These are phyloP conservation scores for Dermatemys mawii DNA, from an alignment of 2,113 vertebrate genomes.

Conservation along the genomic window DNA sequence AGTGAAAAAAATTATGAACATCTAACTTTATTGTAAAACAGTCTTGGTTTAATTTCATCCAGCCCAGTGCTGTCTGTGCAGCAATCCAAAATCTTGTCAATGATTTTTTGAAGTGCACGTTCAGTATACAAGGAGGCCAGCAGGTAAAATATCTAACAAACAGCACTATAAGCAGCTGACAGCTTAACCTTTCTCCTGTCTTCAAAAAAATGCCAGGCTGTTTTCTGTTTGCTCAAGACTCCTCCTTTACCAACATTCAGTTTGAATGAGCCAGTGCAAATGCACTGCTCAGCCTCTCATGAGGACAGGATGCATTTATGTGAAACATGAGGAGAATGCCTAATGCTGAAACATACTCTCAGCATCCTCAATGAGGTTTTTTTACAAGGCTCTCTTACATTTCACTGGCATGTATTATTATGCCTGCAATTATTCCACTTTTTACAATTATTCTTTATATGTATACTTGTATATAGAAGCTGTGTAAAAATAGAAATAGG, in stretches of 20 bases:
- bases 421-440: conserved; percentile 28
- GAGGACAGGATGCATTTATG: conserved; percentile 80
- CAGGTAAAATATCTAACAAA: conserved; percentile 72
- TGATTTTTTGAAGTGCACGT: conserved; percentile 64
- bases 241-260: conserved; percentile 77
- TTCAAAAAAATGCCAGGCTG: conserved; percentile 67
- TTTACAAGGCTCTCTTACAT: conserved; percentile 80
- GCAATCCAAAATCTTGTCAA: conserved; percentile 53
- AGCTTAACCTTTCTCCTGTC: conserved; percentile 74
- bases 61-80: conserved; percentile 53
- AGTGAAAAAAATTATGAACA: conserved; percentile 23
- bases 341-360: conserved; percentile 78
- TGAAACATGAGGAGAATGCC: conserved; percentile 86
- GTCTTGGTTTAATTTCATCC: conserved; percentile 28
- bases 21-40: conserved; percentile 42
- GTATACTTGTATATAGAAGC: background rate
- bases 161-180: conserved; percentile 42
- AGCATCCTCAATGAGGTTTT: conserved; percentile 83
- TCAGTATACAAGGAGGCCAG: conserved; percentile 35
- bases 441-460: background rate
- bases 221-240: conserved; percentile 75
- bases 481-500: background rate
- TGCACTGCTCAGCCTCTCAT: conserved; percentile 67
- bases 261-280: conserved; percentile 80
- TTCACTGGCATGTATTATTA: conserved; percentile 41